A percentile compares a stretch with the other conserved stretches of the same genome.
phyloP scores from a whole-genome alignment of 2,797 vertebrate species.

The Hydrocynus forskahlii region DNA sequence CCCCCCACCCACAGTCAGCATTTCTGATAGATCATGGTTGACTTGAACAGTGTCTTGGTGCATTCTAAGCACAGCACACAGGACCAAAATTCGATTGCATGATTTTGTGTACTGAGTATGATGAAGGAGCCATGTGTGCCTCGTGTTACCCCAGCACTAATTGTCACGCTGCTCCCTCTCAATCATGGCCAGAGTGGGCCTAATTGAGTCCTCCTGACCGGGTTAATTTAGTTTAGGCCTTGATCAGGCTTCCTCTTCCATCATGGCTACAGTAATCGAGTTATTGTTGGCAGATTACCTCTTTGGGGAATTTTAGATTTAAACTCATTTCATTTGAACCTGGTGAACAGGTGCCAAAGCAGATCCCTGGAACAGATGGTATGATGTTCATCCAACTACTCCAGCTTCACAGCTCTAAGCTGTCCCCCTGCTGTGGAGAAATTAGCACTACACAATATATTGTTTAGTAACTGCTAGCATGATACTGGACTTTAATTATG shows the following conservation, averaged over 20 bases:
- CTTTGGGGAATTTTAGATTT: constrained; percentile 41
- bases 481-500: neutral
- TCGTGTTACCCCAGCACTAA: neutral
- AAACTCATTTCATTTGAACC: constrained; percentile 45
- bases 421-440: neutral
- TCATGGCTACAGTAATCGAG: constrained; percentile 49
- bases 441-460: neutral
- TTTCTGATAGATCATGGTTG: constrained; percentile 5
- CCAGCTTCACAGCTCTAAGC: neutral
- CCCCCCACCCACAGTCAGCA: constrained; percentile 1
- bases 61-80: constrained; percentile 15
- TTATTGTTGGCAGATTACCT: constrained; percentile 42
- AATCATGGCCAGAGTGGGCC: constrained; percentile 61
- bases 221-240: constrained; percentile 50
- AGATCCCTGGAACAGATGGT: constrained; percentile 35
- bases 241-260: constrained; percentile 45
- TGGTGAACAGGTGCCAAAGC: constrained; percentile 19
- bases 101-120: too few relatives aligned
- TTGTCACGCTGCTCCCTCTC: constrained; percentile 52
- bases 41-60: constrained; percentile 19
- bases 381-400: neutral
- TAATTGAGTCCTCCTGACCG: constrained; percentile 61
- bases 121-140: neutral
- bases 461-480: neutral
- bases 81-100: neutral